phyloP scores from a whole-genome alignment of 2,888 invertebrate genomes.

The Cactoblastis cactorum region DNA sequence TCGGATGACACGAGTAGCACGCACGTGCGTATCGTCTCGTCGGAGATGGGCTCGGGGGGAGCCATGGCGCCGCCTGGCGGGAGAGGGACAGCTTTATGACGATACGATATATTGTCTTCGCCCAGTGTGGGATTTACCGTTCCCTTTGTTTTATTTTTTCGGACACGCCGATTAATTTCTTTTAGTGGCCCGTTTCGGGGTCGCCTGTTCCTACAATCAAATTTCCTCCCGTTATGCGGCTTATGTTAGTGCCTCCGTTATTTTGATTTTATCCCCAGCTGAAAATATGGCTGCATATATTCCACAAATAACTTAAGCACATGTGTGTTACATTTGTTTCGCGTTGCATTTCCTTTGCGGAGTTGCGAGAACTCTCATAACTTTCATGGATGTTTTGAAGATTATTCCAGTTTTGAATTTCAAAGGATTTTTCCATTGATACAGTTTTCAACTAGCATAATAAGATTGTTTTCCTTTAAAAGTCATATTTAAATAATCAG shows the following conservation, averaged over 20 bases:
- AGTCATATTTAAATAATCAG: background rate
- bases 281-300: constrained; percentile 15
- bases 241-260: constrained; percentile 36
- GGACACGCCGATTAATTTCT: constrained; percentile 65
- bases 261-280: constrained; percentile 20
- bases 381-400: constrained; percentile 35
- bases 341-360: constrained; percentile 49
- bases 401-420: constrained; percentile 31
- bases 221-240: constrained; percentile 35
- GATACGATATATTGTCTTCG: constrained; percentile 70
- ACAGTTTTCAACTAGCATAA: constrained; percentile 5
- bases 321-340: constrained; percentile 49
- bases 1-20: constrained; percentile 56
- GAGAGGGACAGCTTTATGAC: constrained; percentile 72
- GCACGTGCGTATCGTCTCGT: constrained; percentile 66
- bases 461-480: background rate
- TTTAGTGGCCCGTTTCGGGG: constrained; percentile 52
- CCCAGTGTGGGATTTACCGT: constrained; percentile 69
- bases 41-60: constrained; percentile 33
- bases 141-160: constrained; percentile 68
- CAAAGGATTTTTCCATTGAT: constrained; percentile 20
- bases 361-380: constrained; percentile 46
- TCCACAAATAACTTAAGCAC: constrained; percentile 42
- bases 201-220: constrained; percentile 42
- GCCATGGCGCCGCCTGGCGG: constrained; percentile 70